phyloP scores from a whole-genome alignment of 2,113 vertebrate species.

The Uropsilus gracilis region DNA sequence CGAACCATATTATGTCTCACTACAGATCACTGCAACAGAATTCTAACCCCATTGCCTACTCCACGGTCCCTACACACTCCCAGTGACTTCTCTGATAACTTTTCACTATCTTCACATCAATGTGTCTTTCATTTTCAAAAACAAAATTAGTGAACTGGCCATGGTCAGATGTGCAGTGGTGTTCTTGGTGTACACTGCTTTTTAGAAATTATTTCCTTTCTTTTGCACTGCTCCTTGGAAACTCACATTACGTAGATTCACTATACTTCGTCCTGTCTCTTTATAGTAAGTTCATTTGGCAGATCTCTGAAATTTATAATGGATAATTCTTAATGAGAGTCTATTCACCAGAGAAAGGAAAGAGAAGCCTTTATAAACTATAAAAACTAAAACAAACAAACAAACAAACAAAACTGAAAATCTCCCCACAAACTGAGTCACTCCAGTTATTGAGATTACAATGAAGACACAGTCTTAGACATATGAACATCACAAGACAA shows the following conservation, averaged over 20 bases:
- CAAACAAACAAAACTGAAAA: no score
- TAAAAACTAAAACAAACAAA: no score
- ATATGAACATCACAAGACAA: background rate
- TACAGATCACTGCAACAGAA: background rate
- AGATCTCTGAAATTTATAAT: slow-evolving; percentile 14
- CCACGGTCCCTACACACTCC: background rate
- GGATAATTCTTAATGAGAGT: background rate
- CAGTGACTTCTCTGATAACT: background rate
- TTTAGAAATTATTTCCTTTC: background rate
- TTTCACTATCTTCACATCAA: background rate
- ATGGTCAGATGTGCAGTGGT: background rate
- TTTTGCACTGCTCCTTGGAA: background rate
- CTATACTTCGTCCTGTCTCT: background rate
- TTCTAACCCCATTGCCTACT: background rate
- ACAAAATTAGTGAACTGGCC: background rate
- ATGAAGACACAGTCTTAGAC: background rate
- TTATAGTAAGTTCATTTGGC: background rate
- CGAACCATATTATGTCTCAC: background rate
- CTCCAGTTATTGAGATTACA: background rate
- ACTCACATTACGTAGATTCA: background rate
- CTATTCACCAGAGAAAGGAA: background rate
- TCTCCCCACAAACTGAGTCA: background rate
- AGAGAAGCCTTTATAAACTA: background rate
- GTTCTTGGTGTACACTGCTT: background rate
- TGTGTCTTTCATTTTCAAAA: background rate